Conservation (phyloP, 2,888 invertebrate species). For the Drosophila neotestacea region DNA sequence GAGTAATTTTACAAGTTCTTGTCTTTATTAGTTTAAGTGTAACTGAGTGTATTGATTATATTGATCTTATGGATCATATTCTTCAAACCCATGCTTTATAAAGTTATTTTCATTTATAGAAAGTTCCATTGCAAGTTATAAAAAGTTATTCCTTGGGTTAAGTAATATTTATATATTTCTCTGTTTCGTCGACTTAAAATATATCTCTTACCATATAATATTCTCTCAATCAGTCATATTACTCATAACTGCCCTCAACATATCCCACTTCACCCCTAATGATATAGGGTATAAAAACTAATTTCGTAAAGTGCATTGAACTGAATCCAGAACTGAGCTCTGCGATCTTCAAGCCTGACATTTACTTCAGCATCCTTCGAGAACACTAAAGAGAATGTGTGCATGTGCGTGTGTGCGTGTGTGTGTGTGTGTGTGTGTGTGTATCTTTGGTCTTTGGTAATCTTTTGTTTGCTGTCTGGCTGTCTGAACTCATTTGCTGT, state of each 20-base stretch:
- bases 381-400: slow-evolving; percentile 12
- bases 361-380: slow-evolving; percentile 52
- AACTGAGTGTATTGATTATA: too few relatives aligned
- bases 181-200: too few relatives aligned
- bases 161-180: too few relatives aligned
- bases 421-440: slow-evolving; percentile 13
- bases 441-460: slow-evolving; percentile 42
- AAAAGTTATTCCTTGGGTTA: too few relatives aligned
- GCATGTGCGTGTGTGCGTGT: slow-evolving; percentile 1
- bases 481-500: slow-evolving; percentile 75
- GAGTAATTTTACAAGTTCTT: too few relatives aligned
- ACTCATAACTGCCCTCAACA: neutral
- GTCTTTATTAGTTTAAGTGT: too few relatives aligned
- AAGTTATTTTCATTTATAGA: too few relatives aligned
- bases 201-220: too few relatives aligned
- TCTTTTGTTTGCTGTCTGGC: slow-evolving; percentile 61
- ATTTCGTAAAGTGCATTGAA: slow-evolving; percentile 75
- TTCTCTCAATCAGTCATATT: too few relatives aligned
- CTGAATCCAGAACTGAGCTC: slow-evolving; percentile 43
- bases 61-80: too few relatives aligned
- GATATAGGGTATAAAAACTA: slow-evolving; percentile 60
- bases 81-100: too few relatives aligned
- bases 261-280: neutral
- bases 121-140: too few relatives aligned
- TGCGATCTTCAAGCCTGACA: slow-evolving; percentile 33